These are phyloP conservation scores for Brachionus rubens DNA, from an alignment of 1,140 invertebrate genomes.

Conservation along the genomic window DNA sequence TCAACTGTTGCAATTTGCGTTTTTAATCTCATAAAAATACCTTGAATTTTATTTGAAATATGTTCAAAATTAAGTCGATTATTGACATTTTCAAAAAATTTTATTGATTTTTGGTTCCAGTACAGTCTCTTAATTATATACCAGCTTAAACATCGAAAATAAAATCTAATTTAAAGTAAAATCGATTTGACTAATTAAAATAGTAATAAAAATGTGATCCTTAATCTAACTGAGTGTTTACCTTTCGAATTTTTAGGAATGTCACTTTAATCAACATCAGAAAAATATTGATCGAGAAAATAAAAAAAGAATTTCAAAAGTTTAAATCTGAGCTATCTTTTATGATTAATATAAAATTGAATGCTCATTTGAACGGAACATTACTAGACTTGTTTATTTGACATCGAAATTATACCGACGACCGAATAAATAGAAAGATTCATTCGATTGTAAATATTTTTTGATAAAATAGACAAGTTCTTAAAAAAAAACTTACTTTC, in stretches of 20 bases:
- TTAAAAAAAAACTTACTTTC: not conserved
- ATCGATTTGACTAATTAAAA: slow-evolving; percentile 8
- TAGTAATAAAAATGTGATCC: not conserved
- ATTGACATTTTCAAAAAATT: slow-evolving; percentile 28
- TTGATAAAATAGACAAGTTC: not conserved
- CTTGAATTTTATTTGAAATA: not conserved
- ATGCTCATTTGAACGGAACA: slow-evolving; percentile 34
- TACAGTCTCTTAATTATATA: slow-evolving; percentile 22
- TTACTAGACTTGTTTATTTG: slow-evolving; percentile 10
- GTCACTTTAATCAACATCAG: not conserved
- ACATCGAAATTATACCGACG: not conserved
- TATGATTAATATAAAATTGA: not conserved
- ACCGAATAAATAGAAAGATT: slow-evolving; percentile 28
- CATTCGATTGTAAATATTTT: slow-evolving; percentile 35
- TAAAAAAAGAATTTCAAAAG: no score
- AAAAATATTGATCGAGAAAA: no score
- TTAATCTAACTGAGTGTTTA: not conserved
- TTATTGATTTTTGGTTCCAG: slow-evolving; percentile 19
- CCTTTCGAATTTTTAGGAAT: not conserved
- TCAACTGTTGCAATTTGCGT: slow-evolving; percentile 30
- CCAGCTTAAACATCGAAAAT: not conserved
- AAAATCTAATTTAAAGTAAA: not conserved
- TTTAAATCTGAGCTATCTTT: no score
- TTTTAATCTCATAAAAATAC: slow-evolving; percentile 22
- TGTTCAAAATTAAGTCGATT: not conserved